Base-by-base conservation (phyloP, 2,888 invertebrate species). In the Perizoma flavofasciatum region DNA sequence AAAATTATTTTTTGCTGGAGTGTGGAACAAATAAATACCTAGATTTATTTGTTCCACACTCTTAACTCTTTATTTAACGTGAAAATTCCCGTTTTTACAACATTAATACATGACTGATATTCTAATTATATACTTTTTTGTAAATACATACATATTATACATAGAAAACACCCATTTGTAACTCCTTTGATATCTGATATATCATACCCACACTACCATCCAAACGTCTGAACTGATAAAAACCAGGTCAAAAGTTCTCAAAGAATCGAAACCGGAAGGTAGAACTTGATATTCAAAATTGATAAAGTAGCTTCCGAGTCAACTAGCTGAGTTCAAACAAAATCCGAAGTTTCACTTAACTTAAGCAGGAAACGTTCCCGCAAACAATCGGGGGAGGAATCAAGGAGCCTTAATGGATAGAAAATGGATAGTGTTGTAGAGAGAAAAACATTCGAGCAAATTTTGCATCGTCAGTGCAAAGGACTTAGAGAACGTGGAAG, bases 371-470 rank as follows among this genome's bases (percentile, higher is more conserved):
- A 55, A 52, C 49, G 52, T 57, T 55, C 67, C 65, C 67, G 77
- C 83, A 82, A 85, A 86, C 85, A 87, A 87, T 86, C 79, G 81
- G 70, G 76, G 77, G 71, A 59, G 75, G 82, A 83, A 86, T 87
- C 83, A 82, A 79, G 82, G 82, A 71, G 70, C 80, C 85, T 85
- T 88, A 88, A 88, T 88, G 88, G 87, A 87, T 86, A 86, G 86
- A 85, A 86, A 87, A 88, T 88, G 85, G 86, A 87, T 86, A 84
- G 86, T 81, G 78, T 74, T 76, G 75, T 73, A 71, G 68, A 73
- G 70, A 68, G 72, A 81, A 78, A 83, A 85, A 86, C 84, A 85
- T 81, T 81, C 78, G 77, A 81, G 71, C 78, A 77, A 79, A 86
- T 88, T 88, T 84, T 86, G 87, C 88, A 86, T 86, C 82, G 86